Conservation (phyloP, 2,113 vertebrate genomes). For the Phaetusa simplex region DNA sequence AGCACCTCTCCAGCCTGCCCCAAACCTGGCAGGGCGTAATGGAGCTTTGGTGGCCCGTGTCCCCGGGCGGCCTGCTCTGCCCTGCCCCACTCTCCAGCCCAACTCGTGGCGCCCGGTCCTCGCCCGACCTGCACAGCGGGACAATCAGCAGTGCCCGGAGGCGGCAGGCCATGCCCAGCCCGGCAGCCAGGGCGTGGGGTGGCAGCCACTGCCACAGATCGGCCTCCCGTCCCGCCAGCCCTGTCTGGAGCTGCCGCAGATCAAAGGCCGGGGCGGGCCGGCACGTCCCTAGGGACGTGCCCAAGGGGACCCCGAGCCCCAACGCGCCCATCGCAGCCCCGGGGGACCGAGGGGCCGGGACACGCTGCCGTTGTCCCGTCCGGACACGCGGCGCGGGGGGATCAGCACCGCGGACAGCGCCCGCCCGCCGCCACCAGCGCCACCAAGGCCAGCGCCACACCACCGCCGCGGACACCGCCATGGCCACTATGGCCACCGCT, state of each 20-base stretch:
- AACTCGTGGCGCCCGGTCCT: neutral
- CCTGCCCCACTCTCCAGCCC: neutral
- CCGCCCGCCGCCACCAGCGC: neutral
- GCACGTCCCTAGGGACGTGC: neutral
- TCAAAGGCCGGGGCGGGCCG: neutral
- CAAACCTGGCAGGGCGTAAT: neutral
- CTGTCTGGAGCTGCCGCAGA: neutral
- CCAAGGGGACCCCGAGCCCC: neutral
- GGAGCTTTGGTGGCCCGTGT: neutral
- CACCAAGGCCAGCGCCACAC: no score
- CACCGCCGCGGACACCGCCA: no score
- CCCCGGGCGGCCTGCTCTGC: neutral
- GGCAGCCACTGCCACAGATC: neutral
- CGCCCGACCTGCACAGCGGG: neutral
- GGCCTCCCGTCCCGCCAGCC: neutral
- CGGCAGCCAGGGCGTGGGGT: neutral
- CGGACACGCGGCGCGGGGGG: neutral
- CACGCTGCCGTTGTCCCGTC: accelerated
- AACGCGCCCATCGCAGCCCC: accelerated
- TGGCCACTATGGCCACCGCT: neutral
- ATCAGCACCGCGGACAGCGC: neutral
- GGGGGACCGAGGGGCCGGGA: neutral
- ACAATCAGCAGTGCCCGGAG: neutral
- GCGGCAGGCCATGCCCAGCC: neutral
- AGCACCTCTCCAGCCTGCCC: neutral